These are phyloP conservation scores for Hymenopus coronatus DNA, from an alignment of 2,888 invertebrate genomes.

Conservation along the genomic window DNA sequence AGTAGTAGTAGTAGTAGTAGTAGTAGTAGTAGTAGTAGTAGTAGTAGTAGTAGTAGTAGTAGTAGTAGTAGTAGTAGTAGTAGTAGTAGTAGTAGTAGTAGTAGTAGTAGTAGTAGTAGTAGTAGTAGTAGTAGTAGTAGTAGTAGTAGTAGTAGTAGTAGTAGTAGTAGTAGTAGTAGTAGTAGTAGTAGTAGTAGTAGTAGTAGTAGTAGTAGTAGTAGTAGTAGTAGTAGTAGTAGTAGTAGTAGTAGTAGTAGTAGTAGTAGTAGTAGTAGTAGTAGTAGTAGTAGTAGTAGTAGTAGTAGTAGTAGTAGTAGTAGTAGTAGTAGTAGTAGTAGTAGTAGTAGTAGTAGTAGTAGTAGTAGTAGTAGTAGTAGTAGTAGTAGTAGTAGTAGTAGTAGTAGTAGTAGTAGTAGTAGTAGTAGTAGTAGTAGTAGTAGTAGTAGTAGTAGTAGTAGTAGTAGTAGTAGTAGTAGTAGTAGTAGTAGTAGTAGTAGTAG, in stretches of 20 bases:
- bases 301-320: slow-evolving; percentile 11
- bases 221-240: slow-evolving; percentile 11
- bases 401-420: slow-evolving; percentile 11
- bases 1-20: slow-evolving; percentile 11
- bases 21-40: slow-evolving; percentile 11
- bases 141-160: slow-evolving; percentile 11
- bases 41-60: slow-evolving; percentile 11
- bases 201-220: slow-evolving; percentile 11
- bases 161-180: slow-evolving; percentile 11
- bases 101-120: slow-evolving; percentile 11
- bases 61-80: slow-evolving; percentile 11
- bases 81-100: slow-evolving; percentile 11
- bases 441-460: slow-evolving; percentile 11
- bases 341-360: slow-evolving; percentile 11
- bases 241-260: slow-evolving; percentile 11
- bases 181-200: slow-evolving; percentile 11
- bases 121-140: slow-evolving; percentile 11
- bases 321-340: slow-evolving; percentile 11
- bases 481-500: slow-evolving; percentile 11
- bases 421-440: slow-evolving; percentile 11
- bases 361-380: slow-evolving; percentile 11
- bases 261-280: slow-evolving; percentile 11
- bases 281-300: slow-evolving; percentile 11
- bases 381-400: slow-evolving; percentile 11
- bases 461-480: slow-evolving; percentile 11